Percentiles rank a stretch among this genome's conserved stretches.
phyloP scores from a whole-genome alignment of 2,797 vertebrate species.

The Cyprinella venusta region DNA sequence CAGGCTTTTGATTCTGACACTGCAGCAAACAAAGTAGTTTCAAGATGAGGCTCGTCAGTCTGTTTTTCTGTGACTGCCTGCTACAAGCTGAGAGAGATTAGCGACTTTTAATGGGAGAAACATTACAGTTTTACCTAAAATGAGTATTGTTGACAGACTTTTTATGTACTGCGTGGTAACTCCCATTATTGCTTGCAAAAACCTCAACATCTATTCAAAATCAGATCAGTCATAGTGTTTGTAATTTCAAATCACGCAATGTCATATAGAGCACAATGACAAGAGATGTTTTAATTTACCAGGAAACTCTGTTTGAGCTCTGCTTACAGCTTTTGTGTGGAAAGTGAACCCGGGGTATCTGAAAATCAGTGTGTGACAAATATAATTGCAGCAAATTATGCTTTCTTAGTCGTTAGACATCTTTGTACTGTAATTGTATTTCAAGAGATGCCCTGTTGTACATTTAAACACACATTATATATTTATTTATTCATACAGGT shows the following conservation, averaged over 20 bases:
- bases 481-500: too few species aligned
- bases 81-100: slow-evolving; percentile 9
- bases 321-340: slow-evolving; percentile 28
- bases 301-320: slow-evolving; percentile 7
- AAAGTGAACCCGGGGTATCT: slow-evolving; percentile 29
- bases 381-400: slow-evolving; percentile 41
- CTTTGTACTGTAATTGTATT: slow-evolving; percentile 35
- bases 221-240: slow-evolving; percentile 33
- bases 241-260: slow-evolving; percentile 56
- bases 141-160: background rate
- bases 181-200: background rate
- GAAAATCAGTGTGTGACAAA: slow-evolving; percentile 28
- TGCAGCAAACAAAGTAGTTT: slow-evolving; percentile 30
- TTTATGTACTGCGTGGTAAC: background rate
- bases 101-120: slow-evolving; percentile 8
- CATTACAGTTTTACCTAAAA: background rate
- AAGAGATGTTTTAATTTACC: slow-evolving; percentile 44
- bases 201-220: background rate
- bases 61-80: slow-evolving; percentile 6
- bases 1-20: slow-evolving; percentile 35
- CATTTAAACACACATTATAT: background rate
- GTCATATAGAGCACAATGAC: slow-evolving; percentile 39
- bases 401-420: slow-evolving; percentile 45
- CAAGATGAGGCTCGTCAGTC: background rate
- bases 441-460: slow-evolving; percentile 3